Percentiles rank a stretch among this genome's conserved stretches.
These are phyloP conservation scores for Masticophis lateralis DNA, from an alignment of 2,797 vertebrate genomes.

Conservation along the genomic window DNA sequence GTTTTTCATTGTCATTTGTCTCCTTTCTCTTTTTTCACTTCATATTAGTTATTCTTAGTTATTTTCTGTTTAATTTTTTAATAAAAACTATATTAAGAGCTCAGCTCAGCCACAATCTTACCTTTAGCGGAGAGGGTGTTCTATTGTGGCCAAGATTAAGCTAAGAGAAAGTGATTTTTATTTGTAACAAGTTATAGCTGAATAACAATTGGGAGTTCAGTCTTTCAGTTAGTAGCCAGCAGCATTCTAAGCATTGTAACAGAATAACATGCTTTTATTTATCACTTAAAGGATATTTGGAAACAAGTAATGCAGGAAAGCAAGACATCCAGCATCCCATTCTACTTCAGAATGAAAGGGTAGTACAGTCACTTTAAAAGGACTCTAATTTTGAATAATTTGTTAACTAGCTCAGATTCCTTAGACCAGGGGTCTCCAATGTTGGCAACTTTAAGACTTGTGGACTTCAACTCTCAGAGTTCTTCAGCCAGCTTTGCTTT, in stretches of 20 bases:
- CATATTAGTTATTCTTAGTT: neutral
- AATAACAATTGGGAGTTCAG: neutral
- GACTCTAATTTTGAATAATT: neutral
- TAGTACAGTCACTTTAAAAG: neutral
- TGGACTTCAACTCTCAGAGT: too few species aligned
- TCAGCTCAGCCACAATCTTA: neutral
- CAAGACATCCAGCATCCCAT: neutral
- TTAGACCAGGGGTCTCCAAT: neutral
- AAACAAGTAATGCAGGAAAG: slow-evolving; percentile 19
- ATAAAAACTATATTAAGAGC: neutral
- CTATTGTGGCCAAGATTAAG: neutral
- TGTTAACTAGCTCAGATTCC: neutral
- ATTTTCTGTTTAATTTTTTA: neutral
- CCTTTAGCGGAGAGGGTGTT: neutral
- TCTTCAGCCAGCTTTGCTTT: too few species aligned
- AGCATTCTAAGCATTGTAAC: neutral
- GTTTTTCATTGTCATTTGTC: neutral
- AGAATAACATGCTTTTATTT: neutral
- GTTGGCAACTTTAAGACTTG: too few species aligned
- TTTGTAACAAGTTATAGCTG: neutral
- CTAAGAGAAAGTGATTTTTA: neutral
- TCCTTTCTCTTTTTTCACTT: neutral
- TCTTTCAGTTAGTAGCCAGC: neutral
- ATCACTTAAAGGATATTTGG: slow-evolving; percentile 6
- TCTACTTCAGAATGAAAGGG: neutral